Conservation (phyloP, 2,888 invertebrate species). For the Argyra leucocephala region DNA sequence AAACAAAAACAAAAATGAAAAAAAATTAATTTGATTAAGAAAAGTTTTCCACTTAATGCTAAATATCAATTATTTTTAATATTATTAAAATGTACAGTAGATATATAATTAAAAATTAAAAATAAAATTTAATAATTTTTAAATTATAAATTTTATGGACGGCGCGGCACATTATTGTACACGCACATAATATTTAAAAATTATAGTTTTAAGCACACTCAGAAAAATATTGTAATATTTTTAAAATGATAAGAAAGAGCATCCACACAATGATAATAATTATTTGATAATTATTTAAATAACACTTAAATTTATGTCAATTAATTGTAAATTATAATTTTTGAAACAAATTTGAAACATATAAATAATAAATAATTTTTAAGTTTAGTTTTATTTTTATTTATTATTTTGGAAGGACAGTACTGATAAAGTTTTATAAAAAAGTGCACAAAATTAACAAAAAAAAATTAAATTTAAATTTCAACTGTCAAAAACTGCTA, state of each 20-base stretch:
- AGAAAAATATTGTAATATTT: background rate
- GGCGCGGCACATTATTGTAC: background rate
- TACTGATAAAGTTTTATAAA: background rate
- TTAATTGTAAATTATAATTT: no score
- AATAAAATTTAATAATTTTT: background rate
- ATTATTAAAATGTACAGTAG: no score
- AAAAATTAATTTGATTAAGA: no score
- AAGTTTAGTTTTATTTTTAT: background rate
- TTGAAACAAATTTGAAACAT: background rate
- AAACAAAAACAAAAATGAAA: no score
- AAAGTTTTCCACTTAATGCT: no score
- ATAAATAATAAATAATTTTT: background rate
- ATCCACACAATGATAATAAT: background rate
- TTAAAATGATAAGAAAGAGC: background rate
- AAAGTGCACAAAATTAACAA: background rate
- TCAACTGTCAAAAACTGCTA: no score
- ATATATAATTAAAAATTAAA: no score
- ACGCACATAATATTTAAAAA: background rate
- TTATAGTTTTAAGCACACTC: background rate
- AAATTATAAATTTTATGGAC: background rate
- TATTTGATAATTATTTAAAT: background rate
- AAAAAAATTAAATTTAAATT: background rate
- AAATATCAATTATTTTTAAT: no score
- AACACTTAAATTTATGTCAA: background rate
- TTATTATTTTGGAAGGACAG: background rate